Conservation (phyloP, 2,797 vertebrate species). For the Eidolon dupreanum region DNA sequence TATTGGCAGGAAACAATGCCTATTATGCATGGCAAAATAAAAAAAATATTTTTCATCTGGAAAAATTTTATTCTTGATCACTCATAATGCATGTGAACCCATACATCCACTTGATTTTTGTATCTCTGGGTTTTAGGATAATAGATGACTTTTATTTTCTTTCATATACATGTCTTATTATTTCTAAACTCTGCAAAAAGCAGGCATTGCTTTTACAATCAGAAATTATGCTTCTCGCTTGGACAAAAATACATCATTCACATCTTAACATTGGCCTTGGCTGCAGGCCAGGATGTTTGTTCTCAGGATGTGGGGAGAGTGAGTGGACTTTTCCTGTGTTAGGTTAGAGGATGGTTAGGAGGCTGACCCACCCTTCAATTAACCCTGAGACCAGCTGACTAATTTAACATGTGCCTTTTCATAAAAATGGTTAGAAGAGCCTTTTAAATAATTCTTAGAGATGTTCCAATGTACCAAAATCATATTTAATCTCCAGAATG, state of each 20-base stretch:
- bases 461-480: neutral
- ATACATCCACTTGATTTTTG: neutral
- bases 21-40: neutral
- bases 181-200: conserved; percentile 23
- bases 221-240: conserved; percentile 20
- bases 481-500: neutral
- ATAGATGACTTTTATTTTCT: neutral
- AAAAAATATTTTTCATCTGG: neutral
- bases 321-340: neutral
- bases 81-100: fast-evolving
- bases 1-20: neutral
- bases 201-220: conserved; percentile 24
- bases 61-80: neutral
- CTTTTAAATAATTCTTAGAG: conserved; percentile 36
- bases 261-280: conserved; percentile 5
- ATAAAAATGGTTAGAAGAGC: neutral
- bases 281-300: neutral
- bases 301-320: conserved; percentile 19
- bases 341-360: neutral
- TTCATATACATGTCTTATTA: conserved; percentile 4
- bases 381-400: conserved; percentile 45
- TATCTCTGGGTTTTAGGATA: neutral
- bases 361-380: conserved; percentile 50
- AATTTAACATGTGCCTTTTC: conserved; percentile 1
- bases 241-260: neutral